These are phyloP conservation scores for Eptatretus atami DNA, from an alignment of 2,797 vertebrate genomes.

Conservation along the genomic window DNA sequence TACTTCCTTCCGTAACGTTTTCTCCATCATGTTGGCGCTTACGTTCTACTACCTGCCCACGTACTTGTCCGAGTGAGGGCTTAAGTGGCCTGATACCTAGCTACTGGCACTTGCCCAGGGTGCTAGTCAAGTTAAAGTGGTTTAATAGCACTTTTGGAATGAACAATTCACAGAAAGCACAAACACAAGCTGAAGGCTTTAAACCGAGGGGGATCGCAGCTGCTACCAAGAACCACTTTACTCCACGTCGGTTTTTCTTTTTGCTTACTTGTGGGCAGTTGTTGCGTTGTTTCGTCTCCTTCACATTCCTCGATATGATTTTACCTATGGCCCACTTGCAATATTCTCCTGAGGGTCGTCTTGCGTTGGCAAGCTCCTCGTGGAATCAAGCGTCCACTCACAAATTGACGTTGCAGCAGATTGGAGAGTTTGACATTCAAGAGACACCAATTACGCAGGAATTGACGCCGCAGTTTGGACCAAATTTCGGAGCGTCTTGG, in stretches of 20 bases:
- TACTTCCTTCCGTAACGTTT: constrained; percentile 44
- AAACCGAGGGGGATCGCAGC: constrained; percentile 10
- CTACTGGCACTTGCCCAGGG: constrained; percentile 30
- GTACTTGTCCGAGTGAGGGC: constrained; percentile 27
- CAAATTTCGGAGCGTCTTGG: too few species aligned
- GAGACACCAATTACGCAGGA: too few species aligned
- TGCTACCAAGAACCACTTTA: constrained; percentile 25
- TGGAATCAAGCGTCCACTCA: too few species aligned
- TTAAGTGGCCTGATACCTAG: constrained; percentile 24
- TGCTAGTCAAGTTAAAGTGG: constrained; percentile 22
- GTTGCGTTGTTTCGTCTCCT: constrained; percentile 21
- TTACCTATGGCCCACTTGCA: constrained; percentile 16
- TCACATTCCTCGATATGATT: constrained; percentile 25
- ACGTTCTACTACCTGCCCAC: constrained; percentile 24
- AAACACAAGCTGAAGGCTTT: constrained; percentile 4
- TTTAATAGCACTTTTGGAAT: constrained; percentile 12
- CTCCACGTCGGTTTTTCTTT: constrained; percentile 25
- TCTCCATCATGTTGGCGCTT: constrained; percentile 36
- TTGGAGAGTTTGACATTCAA: too few species aligned
- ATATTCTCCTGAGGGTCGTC: neutral
- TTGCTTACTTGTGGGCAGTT: constrained; percentile 29
- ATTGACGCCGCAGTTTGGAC: too few species aligned
- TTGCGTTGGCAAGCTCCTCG: too few species aligned
- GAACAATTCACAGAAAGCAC: constrained; percentile 7
- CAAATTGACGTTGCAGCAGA: too few species aligned